phyloP scores from a whole-genome alignment of 2,113 vertebrate species.

The Onychorhynchus coronatus region DNA sequence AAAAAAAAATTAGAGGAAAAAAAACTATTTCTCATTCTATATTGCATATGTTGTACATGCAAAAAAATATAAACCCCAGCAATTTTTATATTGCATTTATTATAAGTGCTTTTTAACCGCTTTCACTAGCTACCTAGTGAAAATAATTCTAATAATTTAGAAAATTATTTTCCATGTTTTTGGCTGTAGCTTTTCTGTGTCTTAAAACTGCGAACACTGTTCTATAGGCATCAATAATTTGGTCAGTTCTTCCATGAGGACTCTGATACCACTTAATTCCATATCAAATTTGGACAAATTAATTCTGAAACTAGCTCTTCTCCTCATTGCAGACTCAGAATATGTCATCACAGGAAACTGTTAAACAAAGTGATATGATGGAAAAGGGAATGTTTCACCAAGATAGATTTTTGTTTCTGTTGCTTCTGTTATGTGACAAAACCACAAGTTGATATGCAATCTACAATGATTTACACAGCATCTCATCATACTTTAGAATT shows the following conservation, averaged over 20 bases:
- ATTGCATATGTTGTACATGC: neutral
- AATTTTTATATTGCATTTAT: neutral
- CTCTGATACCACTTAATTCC: neutral
- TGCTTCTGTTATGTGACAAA: conserved; percentile 47
- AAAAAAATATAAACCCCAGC: neutral
- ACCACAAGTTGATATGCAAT: conserved; percentile 13
- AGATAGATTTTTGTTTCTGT: conserved; percentile 46
- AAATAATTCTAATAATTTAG: no score
- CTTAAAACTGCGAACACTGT: neutral
- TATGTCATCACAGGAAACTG: neutral
- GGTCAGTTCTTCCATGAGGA: neutral
- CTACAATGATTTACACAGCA: conserved; percentile 39
- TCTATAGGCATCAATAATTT: neutral
- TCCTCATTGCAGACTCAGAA: neutral
- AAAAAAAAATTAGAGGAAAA: neutral
- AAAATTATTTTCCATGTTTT: neutral
- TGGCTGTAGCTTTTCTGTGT: neutral
- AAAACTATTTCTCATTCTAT: neutral
- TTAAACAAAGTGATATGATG: conserved; percentile 4
- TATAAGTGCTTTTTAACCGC: neutral
- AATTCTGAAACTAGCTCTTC: neutral
- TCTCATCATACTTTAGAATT: conserved; percentile 30
- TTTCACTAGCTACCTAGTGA: neutral
- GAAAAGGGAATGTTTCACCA: conserved; percentile 14
- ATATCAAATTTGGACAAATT: neutral